These are phyloP conservation scores for Chymomyza costata DNA, from an alignment of 1,140 invertebrate genomes.

Conservation along the genomic window DNA sequence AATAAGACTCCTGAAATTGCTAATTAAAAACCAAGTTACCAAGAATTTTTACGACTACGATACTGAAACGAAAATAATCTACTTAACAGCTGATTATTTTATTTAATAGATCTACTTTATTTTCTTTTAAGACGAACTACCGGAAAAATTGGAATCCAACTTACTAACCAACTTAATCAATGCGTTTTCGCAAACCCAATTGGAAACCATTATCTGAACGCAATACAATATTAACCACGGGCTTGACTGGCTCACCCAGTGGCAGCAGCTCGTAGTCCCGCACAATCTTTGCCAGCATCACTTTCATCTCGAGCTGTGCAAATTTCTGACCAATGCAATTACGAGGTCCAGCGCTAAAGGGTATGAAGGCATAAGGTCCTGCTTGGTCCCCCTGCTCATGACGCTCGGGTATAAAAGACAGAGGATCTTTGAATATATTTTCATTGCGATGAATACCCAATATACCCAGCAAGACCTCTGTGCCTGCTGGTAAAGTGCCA, in stretches of 20 bases:
- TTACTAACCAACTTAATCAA: too few relatives aligned
- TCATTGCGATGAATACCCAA: conserved; percentile 52
- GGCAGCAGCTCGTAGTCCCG: conserved; percentile 73
- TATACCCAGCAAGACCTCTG: conserved; percentile 46
- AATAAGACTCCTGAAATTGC: too few relatives aligned
- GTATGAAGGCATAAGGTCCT: conserved; percentile 79
- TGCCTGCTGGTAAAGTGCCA: conserved; percentile 46
- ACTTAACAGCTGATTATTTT: too few relatives aligned
- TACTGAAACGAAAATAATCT: too few relatives aligned
- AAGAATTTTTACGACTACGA: too few relatives aligned
- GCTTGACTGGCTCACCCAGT: conserved; percentile 52
- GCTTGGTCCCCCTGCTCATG: conserved; percentile 75
- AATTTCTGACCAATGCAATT: conserved; percentile 81
- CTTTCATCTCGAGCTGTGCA: conserved; percentile 68
- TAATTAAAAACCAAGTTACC: too few relatives aligned
- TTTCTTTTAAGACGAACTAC: too few relatives aligned
- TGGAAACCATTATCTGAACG: conserved; percentile 54
- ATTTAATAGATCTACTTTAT: too few relatives aligned
- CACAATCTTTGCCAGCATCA: conserved; percentile 62
- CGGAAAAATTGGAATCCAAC: too few relatives aligned
- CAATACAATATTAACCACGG: conserved; percentile 56
- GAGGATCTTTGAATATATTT: conserved; percentile 21
- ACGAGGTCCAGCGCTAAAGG: conserved; percentile 83
- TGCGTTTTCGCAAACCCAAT: conserved; percentile 43
- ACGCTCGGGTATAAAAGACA: conserved; percentile 80